Evolutionary conservation across 2,113 vertebrate species (phyloP).

Genomic region (Sapayoa aenigma): DNA sequence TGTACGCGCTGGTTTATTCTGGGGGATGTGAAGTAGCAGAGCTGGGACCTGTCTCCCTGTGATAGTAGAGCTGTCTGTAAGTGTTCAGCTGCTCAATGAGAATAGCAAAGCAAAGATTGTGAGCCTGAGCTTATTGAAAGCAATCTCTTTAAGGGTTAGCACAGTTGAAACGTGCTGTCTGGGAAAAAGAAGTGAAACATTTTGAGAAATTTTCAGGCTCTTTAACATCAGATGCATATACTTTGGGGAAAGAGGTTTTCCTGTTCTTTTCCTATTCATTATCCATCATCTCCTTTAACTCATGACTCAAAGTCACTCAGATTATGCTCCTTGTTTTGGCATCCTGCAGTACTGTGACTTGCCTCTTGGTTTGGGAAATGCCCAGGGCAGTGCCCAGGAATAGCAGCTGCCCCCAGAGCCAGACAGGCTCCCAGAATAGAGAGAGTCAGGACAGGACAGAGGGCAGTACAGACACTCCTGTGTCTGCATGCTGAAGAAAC

Average conservation of each 20-base stretch:
- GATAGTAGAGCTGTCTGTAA: fast-evolving
- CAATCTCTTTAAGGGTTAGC: not conserved
- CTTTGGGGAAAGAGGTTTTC: not conserved
- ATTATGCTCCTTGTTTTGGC: not conserved
- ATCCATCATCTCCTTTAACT: not conserved
- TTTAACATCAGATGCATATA: not conserved
- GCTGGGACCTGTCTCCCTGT: not conserved
- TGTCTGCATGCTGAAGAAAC: not conserved
- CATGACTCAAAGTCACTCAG: not conserved
- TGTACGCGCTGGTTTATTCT: not conserved
- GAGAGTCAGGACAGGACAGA: not conserved
- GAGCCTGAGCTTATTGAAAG: not conserved
- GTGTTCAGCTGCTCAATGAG: not conserved
- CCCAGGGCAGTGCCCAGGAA: not conserved
- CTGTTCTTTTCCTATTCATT: not conserved
- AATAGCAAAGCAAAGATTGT: not conserved
- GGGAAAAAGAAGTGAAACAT: not conserved
- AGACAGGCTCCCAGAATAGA: not conserved
- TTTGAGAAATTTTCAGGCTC: not conserved
- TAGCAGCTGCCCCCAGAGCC: not conserved
- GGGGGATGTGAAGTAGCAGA: not conserved
- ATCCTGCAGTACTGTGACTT: not conserved
- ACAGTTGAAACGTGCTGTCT: not conserved
- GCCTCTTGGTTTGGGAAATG: not conserved
- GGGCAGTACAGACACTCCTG: fast-evolving